Conservation (phyloP, 2,113 vertebrate species). For the Alethe castanea region DNA sequence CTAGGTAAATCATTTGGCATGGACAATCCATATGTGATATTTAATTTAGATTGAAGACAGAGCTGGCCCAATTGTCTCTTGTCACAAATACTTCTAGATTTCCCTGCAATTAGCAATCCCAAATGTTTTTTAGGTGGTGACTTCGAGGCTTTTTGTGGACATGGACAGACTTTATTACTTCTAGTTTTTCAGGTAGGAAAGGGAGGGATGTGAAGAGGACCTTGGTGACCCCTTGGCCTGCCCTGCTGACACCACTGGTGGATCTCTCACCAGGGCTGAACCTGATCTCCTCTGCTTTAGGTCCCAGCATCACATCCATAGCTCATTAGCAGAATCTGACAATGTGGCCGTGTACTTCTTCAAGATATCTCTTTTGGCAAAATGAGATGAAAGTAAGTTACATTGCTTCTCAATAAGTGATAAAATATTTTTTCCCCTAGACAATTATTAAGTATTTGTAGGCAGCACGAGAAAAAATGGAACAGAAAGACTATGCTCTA, state of each 20-base stretch:
- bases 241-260: background rate
- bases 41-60: background rate
- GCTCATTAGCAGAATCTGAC: background rate
- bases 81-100: background rate
- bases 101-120: background rate
- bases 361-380: background rate
- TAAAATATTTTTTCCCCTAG: conserved; percentile 45
- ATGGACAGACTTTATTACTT: background rate
- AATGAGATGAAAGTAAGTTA: conserved; percentile 4
- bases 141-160: background rate
- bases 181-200: background rate
- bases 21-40: background rate
- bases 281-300: background rate
- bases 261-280: background rate
- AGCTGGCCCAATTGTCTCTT: background rate
- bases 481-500: conserved; percentile 53
- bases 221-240: background rate
- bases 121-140: background rate
- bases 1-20: background rate
- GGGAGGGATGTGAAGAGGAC: background rate
- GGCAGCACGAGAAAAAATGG: background rate
- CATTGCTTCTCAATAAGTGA: conserved; percentile 49
- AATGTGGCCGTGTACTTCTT: background rate
- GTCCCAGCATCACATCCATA: no score
- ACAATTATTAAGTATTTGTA: conserved; percentile 62